Conservation (phyloP, 2,113 vertebrate species). For the Caracal caracal region DNA sequence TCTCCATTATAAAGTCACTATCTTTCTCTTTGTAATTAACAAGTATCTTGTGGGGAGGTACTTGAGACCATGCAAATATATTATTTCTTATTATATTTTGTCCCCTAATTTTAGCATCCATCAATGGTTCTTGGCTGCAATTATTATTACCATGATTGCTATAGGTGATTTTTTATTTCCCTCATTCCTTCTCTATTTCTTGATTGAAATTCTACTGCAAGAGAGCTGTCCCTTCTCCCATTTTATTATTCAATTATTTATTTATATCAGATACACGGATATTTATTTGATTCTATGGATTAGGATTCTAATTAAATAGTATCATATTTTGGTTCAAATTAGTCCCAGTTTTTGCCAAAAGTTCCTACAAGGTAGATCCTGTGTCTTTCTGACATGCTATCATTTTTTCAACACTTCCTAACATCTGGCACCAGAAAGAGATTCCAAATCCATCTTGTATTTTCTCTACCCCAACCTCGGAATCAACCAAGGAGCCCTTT, state of each 20-base stretch:
- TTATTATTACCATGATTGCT: background rate
- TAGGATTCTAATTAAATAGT: background rate
- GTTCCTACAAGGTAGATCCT: background rate
- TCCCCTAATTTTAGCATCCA: background rate
- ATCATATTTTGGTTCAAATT: background rate
- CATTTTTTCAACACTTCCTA: background rate
- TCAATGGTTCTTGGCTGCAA: background rate
- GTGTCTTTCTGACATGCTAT: background rate
- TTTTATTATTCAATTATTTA: background rate
- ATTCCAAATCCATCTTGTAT: background rate
- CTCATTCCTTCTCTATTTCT: background rate
- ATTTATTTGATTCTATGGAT: background rate
- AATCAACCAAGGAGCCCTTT: background rate
- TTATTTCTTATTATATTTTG: background rate
- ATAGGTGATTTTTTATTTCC: background rate
- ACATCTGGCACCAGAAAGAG: background rate
- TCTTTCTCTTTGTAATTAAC: background rate
- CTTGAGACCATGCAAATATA: background rate
- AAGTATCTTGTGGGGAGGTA: background rate
- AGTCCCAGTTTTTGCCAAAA: background rate
- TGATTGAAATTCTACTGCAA: background rate
- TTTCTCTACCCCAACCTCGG: background rate
- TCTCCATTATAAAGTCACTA: background rate
- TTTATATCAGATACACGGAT: background rate
- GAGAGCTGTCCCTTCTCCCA: background rate